These are phyloP conservation scores for Chrysolina oricalcia DNA, from an alignment of 2,888 invertebrate species.

Conservation along the genomic window DNA sequence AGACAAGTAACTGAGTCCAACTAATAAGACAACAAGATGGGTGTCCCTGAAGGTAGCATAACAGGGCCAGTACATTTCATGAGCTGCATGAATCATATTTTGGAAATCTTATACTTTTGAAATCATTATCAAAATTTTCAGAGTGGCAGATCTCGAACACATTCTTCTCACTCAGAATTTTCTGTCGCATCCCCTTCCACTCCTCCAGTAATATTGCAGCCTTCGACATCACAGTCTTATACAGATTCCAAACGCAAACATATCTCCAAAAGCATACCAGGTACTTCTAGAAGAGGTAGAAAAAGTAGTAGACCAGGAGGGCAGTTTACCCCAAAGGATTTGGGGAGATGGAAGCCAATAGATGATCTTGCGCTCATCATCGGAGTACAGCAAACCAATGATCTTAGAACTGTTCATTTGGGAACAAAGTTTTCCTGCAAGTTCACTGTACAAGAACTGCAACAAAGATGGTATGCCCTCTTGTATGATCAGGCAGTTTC, in stretches of 20 bases:
- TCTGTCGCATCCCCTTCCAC: slow-evolving; percentile 62
- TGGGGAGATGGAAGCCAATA: slow-evolving; percentile 97
- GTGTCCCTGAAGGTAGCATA: too few species aligned
- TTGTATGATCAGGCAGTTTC: slow-evolving; percentile 96
- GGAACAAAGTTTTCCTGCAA: slow-evolving; percentile 97
- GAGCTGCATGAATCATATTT: too few species aligned
- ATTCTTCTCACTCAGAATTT: slow-evolving; percentile 69
- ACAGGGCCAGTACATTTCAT: too few species aligned
- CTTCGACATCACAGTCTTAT: slow-evolving; percentile 63
- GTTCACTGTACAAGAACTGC: slow-evolving; percentile 93
- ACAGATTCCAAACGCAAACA: slow-evolving; percentile 71
- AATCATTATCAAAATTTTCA: slow-evolving; percentile 53
- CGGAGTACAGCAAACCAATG: slow-evolving; percentile 90
- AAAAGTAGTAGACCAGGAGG: slow-evolving; percentile 79
- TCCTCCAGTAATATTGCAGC: slow-evolving; percentile 62
- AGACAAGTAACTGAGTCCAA: too few species aligned
- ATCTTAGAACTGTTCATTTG: slow-evolving; percentile 86
- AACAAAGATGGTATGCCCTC: slow-evolving; percentile 96
- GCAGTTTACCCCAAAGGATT: slow-evolving; percentile 85
- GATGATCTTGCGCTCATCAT: slow-evolving; percentile 96
- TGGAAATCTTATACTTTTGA: too few species aligned
- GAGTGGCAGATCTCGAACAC: slow-evolving; percentile 70
- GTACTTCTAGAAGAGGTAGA: slow-evolving; percentile 71
- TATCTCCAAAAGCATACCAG: slow-evolving; percentile 68
- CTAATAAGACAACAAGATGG: too few species aligned